These are phyloP conservation scores for Bicyclus anynana DNA, from an alignment of 1,140 invertebrate genomes.

Conservation along the genomic window DNA sequence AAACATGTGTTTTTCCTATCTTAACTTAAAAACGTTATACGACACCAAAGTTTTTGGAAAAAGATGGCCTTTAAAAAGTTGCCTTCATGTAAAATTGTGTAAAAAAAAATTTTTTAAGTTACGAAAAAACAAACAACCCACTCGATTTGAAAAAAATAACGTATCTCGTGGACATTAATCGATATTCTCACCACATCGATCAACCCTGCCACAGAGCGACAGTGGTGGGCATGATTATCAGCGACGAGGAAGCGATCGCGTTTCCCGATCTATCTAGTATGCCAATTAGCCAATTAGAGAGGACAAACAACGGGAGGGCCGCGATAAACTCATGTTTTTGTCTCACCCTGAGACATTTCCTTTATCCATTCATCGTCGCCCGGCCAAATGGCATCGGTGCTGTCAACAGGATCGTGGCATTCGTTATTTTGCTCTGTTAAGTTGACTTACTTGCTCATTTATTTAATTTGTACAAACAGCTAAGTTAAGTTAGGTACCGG, in stretches of 20 bases:
- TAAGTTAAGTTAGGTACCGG: too few species aligned
- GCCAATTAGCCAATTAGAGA: conserved; percentile 75
- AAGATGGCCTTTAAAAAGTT: too few species aligned
- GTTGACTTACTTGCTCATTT: neutral
- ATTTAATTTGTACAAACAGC: too few species aligned
- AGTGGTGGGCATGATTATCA: conserved; percentile 53
- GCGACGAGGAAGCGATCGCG: conserved; percentile 61
- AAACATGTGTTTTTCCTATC: too few species aligned
- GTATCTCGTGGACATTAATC: too few species aligned
- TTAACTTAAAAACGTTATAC: too few species aligned
- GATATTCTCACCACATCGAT: conserved; percentile 44
- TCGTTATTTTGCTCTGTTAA: conserved; percentile 13
- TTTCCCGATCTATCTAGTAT: conserved; percentile 61
- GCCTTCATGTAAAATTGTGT: too few species aligned
- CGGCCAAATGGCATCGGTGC: conserved; percentile 20
- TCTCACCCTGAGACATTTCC: conserved; percentile 40
- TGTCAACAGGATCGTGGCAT: conserved; percentile 21
- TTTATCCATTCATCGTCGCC: conserved; percentile 27
- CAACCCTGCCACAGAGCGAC: conserved; percentile 62
- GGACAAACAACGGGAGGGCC: conserved; percentile 46
- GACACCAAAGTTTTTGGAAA: too few species aligned
- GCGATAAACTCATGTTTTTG: conserved; percentile 57
- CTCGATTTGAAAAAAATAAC: too few species aligned
- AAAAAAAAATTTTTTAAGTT: too few species aligned
- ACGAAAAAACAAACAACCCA: too few species aligned